Evolutionary conservation across 2,888 invertebrate species (phyloP), one percentile per base, ranked within the genome.

Genomic region (Noctua comes): DNA sequence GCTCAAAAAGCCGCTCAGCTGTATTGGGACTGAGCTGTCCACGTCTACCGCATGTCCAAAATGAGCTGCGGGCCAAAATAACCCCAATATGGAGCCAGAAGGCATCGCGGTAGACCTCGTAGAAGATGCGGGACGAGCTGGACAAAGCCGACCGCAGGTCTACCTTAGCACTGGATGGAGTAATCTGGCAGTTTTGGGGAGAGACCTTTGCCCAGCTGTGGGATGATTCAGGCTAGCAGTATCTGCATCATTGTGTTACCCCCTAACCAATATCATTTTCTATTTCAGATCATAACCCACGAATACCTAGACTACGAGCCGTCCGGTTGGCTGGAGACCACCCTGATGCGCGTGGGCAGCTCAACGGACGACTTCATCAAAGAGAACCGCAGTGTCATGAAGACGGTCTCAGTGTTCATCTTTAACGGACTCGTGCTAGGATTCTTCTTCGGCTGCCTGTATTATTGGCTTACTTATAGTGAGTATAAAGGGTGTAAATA

Each of bases 301-400:
- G 96, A 96, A 0, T 85, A 86, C n/a, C 68, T 96, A 10, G 95
- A 96, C 27, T 92, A 95, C 85, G 88, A 94, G 76, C 96, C 96
- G 0, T 88, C 91, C 0, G 94, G 95, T 1, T 96, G 96, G 94
- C 80, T 96, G 69, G 95, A 95, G 83, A 91, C 90, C 1, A 93
- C 93, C 0, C 86, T 96, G 59, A 70, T 83, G 2, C 92, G 87
- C 21, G 87, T 95, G 6, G 93, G 95, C 18, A 91, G 84, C 43
- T 93, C 93, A 7, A 94, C 95, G 0, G 95, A 94, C 2, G 86
- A 89, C 24, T 96, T 96, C 88, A 73, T 96, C 31, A 93, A 93
- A 83, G 92, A 91, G 31, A 95, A 96, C 88, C 77, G 91, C 0
- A 88, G 91, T 0, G 80, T 90, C 0, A 84, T 97, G 84, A 93